Evolutionary conservation across 2,113 vertebrate genomes (phyloP).

Genomic region (Poeciliopsis retropinna): DNA sequence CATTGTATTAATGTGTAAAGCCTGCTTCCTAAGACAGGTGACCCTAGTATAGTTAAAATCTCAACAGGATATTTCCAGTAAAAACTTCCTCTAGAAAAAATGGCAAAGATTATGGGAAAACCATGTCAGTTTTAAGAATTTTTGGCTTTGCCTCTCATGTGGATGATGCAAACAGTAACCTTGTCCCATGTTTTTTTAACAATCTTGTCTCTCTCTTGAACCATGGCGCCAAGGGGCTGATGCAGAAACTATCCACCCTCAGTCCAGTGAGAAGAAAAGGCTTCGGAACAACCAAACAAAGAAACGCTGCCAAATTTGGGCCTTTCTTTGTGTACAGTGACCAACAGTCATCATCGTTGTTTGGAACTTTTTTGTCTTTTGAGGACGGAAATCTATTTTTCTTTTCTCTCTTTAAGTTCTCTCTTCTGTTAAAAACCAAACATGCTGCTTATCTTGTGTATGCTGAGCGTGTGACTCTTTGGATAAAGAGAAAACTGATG

Average conservation of each 20-base stretch:
- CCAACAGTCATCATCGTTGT: slow-evolving; percentile 68
- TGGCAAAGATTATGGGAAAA: slow-evolving; percentile 13
- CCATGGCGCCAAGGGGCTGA: slow-evolving; percentile 47
- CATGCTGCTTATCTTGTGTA: slow-evolving; percentile 82
- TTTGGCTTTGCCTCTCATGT: not conserved
- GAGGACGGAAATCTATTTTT: slow-evolving; percentile 39
- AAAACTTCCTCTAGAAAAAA: slow-evolving; percentile 16
- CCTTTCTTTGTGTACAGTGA: slow-evolving; percentile 74
- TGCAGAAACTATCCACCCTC: slow-evolving; percentile 30
- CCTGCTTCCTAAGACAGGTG: slow-evolving; percentile 37
- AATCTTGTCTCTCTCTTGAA: slow-evolving; percentile 47
- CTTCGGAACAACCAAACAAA: slow-evolving; percentile 58
- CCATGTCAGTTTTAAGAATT: slow-evolving; percentile 24
- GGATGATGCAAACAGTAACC: slow-evolving; percentile 25
- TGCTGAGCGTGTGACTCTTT: slow-evolving; percentile 73
- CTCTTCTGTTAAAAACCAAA: slow-evolving; percentile 77
- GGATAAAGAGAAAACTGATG: slow-evolving; percentile 42
- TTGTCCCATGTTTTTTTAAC: slow-evolving; percentile 47
- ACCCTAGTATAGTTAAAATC: slow-evolving; percentile 15
- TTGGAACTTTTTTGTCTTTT: slow-evolving; percentile 60
- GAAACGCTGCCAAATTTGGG: slow-evolving; percentile 34
- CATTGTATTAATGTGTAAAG: slow-evolving; percentile 27
- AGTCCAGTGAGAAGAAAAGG: slow-evolving; percentile 30
- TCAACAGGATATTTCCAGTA: slow-evolving; percentile 24
- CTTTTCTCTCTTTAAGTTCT: slow-evolving; percentile 21